phyloP scores from a whole-genome alignment of 2,888 invertebrate genomes.

The Cephus pygmeus region DNA sequence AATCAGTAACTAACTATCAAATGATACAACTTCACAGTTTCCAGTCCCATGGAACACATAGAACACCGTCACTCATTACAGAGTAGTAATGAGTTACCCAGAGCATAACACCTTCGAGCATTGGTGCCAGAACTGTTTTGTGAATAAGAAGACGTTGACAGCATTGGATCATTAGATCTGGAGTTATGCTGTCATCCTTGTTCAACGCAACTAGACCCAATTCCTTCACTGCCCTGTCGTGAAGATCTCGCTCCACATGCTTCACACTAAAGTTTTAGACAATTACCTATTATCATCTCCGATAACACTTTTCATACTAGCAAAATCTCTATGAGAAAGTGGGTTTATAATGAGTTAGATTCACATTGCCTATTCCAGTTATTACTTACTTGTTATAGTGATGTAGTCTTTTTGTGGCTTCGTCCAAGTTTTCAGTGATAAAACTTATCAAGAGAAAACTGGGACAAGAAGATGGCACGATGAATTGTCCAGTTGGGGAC shows the following conservation, averaged over 20 bases:
- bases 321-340: too few species aligned
- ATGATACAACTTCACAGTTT: conserved; percentile 64
- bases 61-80: conserved; percentile 87
- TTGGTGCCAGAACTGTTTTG: conserved; percentile 64
- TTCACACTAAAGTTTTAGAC: conserved; percentile 74
- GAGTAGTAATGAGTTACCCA: conserved; percentile 92
- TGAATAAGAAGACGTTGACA: conserved; percentile 76
- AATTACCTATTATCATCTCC: neutral
- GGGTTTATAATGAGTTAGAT: too few species aligned
- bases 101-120: conserved; percentile 77
- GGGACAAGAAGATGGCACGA: conserved; percentile 92
- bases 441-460: conserved; percentile 87
- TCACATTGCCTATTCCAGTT: neutral
- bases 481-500: conserved; percentile 93
- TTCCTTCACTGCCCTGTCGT: conserved; percentile 74
- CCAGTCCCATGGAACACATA: conserved; percentile 96
- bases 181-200: conserved; percentile 92
- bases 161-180: conserved; percentile 89
- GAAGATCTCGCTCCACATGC: conserved; percentile 80
- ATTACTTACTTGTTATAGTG: conserved; percentile 79
- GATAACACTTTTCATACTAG: neutral
- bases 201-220: conserved; percentile 79
- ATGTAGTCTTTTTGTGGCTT: conserved; percentile 78
- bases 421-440: conserved; percentile 80
- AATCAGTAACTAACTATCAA: too few species aligned